phyloP scores from a whole-genome alignment of 2,113 vertebrate species.

The Pogona vitticeps region DNA sequence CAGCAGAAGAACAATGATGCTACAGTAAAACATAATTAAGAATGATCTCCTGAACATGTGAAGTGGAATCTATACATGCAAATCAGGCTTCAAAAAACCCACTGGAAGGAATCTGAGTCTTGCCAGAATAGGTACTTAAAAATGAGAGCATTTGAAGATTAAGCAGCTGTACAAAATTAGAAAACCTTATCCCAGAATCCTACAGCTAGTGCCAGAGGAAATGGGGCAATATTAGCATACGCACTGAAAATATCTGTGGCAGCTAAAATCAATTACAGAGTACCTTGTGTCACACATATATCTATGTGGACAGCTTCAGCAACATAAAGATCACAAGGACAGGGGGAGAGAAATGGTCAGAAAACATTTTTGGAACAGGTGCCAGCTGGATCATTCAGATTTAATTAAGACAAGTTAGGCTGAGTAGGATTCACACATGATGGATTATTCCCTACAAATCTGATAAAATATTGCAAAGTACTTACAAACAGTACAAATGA shows the following conservation, averaged over 20 bases:
- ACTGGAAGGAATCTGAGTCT: constrained; percentile 33
- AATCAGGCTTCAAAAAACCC: constrained; percentile 37
- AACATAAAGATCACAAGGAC: neutral
- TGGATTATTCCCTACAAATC: constrained; percentile 54
- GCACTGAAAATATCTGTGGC: constrained; percentile 20
- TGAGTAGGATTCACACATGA: constrained; percentile 63
- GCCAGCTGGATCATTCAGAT: constrained; percentile 65
- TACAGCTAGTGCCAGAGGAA: constrained; percentile 54
- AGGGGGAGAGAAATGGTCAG: constrained; percentile 55
- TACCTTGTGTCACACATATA: constrained; percentile 30
- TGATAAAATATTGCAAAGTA: constrained; percentile 59
- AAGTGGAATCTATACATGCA: neutral
- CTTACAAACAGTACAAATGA: constrained; percentile 53
- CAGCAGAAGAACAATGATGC: neutral
- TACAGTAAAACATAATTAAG: neutral
- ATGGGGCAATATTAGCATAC: constrained; percentile 63
- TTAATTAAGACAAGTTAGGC: constrained; percentile 61
- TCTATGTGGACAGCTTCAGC: neutral
- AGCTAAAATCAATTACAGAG: constrained; percentile 27
- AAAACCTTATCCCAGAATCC: constrained; percentile 43
- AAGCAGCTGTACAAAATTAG: constrained; percentile 47
- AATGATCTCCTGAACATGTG: neutral
- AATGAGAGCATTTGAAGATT: constrained; percentile 55
- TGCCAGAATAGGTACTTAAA: constrained; percentile 33
- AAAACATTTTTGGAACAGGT: constrained; percentile 6